Evolutionary conservation across 2,113 vertebrate species (phyloP).

Genomic region (Mormyrus lacerda): DNA sequence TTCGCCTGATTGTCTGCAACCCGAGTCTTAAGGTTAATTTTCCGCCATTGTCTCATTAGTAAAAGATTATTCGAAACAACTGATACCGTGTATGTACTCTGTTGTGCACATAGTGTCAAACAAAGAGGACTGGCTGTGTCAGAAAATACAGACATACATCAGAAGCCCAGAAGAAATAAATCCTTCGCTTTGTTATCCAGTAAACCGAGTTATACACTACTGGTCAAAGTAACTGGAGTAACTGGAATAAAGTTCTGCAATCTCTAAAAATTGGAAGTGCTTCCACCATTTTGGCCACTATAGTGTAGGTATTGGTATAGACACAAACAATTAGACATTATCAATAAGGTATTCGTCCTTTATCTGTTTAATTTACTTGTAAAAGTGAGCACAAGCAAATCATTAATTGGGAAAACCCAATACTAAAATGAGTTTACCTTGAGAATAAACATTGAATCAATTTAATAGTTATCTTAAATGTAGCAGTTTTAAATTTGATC

Average conservation of each 20-base stretch:
- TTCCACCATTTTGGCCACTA: background rate
- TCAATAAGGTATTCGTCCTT: background rate
- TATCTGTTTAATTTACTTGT: background rate
- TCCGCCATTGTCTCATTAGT: background rate
- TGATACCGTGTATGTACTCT: background rate
- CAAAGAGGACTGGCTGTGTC: background rate
- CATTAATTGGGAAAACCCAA: background rate
- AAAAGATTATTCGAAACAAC: background rate
- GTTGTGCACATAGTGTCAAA: background rate
- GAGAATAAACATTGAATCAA: background rate
- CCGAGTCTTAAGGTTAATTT: background rate
- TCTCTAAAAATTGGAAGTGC: background rate
- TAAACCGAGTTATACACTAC: background rate
- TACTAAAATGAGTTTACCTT: background rate
- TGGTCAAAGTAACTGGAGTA: background rate
- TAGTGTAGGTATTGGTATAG: background rate
- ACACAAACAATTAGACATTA: background rate
- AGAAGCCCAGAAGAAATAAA: background rate
- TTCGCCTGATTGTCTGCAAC: background rate
- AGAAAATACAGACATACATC: background rate
- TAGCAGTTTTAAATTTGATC: background rate
- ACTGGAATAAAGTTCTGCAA: background rate
- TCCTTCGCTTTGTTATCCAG: background rate
- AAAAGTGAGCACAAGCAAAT: background rate
- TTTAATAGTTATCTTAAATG: background rate